Evolutionary conservation across 2,113 vertebrate species (phyloP).

Genomic region (Scophthalmus maximus): DNA sequence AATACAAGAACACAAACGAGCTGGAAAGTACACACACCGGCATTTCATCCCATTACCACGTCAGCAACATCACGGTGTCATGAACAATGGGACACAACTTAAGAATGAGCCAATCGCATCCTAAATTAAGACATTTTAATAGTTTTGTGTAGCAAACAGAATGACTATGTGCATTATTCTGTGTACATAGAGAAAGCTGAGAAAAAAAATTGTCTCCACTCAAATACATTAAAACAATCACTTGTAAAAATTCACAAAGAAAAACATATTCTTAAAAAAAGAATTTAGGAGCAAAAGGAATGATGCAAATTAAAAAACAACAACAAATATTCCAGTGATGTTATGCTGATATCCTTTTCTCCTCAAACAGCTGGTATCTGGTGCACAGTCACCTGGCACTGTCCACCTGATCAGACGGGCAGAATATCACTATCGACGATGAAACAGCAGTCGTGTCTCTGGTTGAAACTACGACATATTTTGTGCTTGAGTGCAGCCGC

Average conservation of each 20-base stretch:
- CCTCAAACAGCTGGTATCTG: conserved; percentile 5
- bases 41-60: not conserved
- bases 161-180: conserved; percentile 69
- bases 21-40: not conserved
- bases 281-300: conserved; percentile 45
- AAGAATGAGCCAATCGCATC: conserved; percentile 20
- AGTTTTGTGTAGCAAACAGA: conserved; percentile 67
- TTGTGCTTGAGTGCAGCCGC: conserved; percentile 17
- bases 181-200: conserved; percentile 62
- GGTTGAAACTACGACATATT: not conserved
- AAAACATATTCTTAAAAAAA: conserved; percentile 74
- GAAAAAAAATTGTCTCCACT: conserved; percentile 43
- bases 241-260: conserved; percentile 77
- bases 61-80: not conserved
- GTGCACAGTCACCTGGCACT: conserved; percentile 10
- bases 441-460: not conserved
- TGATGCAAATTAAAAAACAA: conserved; percentile 40
- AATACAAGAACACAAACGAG: not conserved
- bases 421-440: not conserved
- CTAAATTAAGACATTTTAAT: conserved; percentile 79
- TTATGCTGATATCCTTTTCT: conserved; percentile 12
- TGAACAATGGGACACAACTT: not conserved
- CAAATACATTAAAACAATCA: conserved; percentile 80
- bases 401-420: not conserved
- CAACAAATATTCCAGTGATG: conserved; percentile 67